Evolutionary conservation across 2,113 vertebrate genomes (phyloP).

Genomic region (Ailuropoda melanoleuca): DNA sequence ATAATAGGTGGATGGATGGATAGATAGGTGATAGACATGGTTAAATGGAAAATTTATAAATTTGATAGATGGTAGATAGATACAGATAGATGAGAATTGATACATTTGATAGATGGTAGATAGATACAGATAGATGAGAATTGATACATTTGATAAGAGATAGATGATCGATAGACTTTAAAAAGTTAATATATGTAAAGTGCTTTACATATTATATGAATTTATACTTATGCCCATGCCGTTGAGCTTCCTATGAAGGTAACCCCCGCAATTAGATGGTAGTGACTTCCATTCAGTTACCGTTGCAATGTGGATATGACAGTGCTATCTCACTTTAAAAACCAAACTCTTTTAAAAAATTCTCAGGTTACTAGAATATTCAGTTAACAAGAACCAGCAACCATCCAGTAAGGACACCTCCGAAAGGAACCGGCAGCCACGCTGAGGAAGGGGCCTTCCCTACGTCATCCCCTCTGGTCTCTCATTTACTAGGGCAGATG

Average conservation of each 20-base stretch:
- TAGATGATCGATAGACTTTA: too few relatives aligned
- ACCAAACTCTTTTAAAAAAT: not conserved
- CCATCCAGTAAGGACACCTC: accelerated
- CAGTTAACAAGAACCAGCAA: not conserved
- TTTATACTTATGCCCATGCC: too few relatives aligned
- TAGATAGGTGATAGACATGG: not conserved
- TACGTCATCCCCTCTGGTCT: accelerated
- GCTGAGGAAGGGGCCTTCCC: not conserved
- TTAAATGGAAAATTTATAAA: not conserved
- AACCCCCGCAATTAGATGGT: not conserved
- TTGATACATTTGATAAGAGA: not conserved
- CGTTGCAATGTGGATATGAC: not conserved
- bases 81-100: not conserved
- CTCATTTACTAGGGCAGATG: too few relatives aligned
- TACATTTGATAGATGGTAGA: not conserved
- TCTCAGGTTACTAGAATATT: not conserved
- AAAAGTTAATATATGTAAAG: not conserved
- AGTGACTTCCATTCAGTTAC: not conserved
- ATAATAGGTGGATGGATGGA: not conserved
- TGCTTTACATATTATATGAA: not conserved
- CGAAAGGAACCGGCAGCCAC: not conserved
- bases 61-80: not conserved
- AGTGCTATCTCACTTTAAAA: not conserved
- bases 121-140: not conserved
- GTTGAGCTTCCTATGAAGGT: not conserved